Evolutionary conservation across 2,888 invertebrate genomes (phyloP).

Genomic region (Girardia tigrina): DNA sequence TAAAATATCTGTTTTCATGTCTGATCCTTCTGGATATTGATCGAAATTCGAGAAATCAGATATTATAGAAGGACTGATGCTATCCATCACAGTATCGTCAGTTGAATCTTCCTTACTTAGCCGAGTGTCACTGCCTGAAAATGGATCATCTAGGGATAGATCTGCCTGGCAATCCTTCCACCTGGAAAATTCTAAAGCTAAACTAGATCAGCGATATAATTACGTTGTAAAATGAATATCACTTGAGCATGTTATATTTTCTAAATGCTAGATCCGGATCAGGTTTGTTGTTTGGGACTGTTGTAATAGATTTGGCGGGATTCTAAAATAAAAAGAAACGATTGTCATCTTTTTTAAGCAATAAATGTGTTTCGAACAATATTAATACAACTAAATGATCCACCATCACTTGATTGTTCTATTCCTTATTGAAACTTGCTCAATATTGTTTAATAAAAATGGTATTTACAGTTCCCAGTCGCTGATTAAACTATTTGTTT

Average conservation of each 20-base stretch:
- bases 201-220: background rate
- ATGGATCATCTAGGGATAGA: background rate
- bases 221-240: background rate
- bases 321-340: background rate
- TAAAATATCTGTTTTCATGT: background rate
- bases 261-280: slow-evolving; percentile 16
- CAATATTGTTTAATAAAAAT: too few species aligned
- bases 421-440: too few species aligned
- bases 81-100: background rate
- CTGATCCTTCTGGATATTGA: background rate
- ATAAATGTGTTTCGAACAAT: too few species aligned
- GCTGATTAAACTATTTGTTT: too few species aligned
- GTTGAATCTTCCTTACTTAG: background rate
- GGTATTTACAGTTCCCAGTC: too few species aligned
- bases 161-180: slow-evolving; percentile 4
- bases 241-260: slow-evolving; percentile 18
- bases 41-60: background rate
- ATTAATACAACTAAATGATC: too few species aligned
- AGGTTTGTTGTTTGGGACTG: background rate
- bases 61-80: background rate
- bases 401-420: too few species aligned
- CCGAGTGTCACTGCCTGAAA: background rate
- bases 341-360: too few species aligned
- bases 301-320: background rate
- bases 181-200: slow-evolving; percentile 10